Percentiles rank a stretch among this genome's conserved stretches.
These are phyloP conservation scores for Poecilia gillii DNA, from an alignment of 2,797 vertebrate species.

Conservation along the genomic window DNA sequence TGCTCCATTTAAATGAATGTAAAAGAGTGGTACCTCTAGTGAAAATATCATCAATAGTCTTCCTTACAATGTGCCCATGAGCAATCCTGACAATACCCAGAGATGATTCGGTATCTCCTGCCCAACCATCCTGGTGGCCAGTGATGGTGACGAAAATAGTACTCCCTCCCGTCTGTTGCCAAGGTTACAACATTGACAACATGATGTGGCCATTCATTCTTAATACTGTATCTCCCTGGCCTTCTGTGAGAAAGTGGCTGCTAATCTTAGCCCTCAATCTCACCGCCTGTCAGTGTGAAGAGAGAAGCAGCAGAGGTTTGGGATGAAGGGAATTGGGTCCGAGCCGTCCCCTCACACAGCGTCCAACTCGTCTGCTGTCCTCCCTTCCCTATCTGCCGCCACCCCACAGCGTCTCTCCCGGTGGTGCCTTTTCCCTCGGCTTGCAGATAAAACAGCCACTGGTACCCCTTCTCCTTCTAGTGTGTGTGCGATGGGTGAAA, in stretches of 20 bases:
- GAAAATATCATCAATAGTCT: neutral
- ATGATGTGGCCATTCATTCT: constrained; percentile 87
- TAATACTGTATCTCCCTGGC: constrained; percentile 87
- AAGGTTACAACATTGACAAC: constrained; percentile 90
- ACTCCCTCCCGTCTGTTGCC: constrained; percentile 84
- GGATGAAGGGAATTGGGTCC: constrained; percentile 74
- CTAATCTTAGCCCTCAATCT: constrained; percentile 89
- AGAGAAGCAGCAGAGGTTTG: constrained; percentile 68
- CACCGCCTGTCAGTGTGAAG: constrained; percentile 82
- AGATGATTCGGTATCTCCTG: constrained; percentile 49
- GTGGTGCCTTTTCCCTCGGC: constrained; percentile 55
- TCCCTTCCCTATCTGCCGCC: constrained; percentile 34
- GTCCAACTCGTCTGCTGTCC: constrained; percentile 57
- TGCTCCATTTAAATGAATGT: neutral
- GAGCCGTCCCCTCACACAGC: constrained; percentile 49
- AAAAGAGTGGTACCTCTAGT: neutral
- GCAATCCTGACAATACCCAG: constrained; percentile 40
- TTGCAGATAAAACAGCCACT: constrained; percentile 69
- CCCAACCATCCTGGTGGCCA: constrained; percentile 71
- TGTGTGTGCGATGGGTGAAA: constrained; percentile 64
- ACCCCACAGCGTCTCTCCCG: constrained; percentile 56
- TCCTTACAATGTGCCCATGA: constrained; percentile 5
- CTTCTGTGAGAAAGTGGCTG: constrained; percentile 87
- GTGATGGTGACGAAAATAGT: constrained; percentile 82
- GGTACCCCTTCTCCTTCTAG: constrained; percentile 38